A percentile compares a stretch with the other conserved stretches of the same genome.
Evolutionary conservation across 2,113 vertebrate species (phyloP).

Genomic region (Numida meleagris): DNA sequence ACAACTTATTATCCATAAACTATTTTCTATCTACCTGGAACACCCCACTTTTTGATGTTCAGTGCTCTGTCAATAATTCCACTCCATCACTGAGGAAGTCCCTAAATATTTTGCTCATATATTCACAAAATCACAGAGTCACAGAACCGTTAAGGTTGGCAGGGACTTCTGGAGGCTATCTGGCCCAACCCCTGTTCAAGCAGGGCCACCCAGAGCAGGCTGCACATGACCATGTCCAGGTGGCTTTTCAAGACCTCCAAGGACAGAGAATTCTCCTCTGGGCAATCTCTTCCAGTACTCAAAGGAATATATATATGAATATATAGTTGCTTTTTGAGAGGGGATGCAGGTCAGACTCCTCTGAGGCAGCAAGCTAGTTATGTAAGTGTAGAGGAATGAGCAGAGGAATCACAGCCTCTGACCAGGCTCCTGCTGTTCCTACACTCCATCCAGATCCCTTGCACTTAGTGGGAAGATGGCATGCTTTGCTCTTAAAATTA

Average conservation of each 20-base stretch:
- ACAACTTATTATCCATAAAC: background rate
- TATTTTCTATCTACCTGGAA: background rate
- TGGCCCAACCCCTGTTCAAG: background rate
- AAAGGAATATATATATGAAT: background rate
- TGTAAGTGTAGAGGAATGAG: background rate
- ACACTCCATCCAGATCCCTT: background rate
- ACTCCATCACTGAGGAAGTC: background rate
- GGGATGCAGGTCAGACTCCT: background rate
- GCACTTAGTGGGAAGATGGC: fast-evolving
- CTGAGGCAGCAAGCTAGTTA: fast-evolving
- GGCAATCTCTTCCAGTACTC: background rate
- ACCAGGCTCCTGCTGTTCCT: background rate
- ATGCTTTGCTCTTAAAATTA: background rate
- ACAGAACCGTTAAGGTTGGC: background rate
- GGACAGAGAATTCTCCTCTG: background rate
- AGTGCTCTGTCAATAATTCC: background rate
- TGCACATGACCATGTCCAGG: background rate
- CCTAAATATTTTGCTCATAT: background rate
- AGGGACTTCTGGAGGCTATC: background rate
- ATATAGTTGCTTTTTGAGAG: background rate
- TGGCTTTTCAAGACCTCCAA: background rate
- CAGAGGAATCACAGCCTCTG: background rate
- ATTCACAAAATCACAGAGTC: background rate
- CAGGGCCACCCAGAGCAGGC: background rate
- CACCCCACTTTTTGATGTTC: background rate